Evolutionary conservation across 1,140 invertebrate species (phyloP), one percentile per base, ranked within the genome.

Genomic region (Cydia strobilella): DNA sequence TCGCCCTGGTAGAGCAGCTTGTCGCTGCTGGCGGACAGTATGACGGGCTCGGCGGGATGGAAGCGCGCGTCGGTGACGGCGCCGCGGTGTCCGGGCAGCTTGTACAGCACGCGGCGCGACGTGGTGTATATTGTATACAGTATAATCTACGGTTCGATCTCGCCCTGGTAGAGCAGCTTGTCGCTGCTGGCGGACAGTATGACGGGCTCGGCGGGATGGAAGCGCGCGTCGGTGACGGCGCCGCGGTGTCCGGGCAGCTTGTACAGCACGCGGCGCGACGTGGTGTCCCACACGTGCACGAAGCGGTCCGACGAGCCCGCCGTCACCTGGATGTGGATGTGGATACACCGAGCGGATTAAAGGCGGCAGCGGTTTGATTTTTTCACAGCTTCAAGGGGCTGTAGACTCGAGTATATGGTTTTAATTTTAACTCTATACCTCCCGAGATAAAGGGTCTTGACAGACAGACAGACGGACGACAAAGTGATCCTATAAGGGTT

Each of bases 191-290:
- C 97, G 1, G 99, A 99, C 31, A 97, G 94, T 80, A 99, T 96
- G 74, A 99, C 97, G 7, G 99, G 97, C 92, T 99, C 98, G 65
- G 95, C 96, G 0, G 97, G 97, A 94, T 99, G 99, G 86, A 99
- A 99, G 90, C 98, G 97, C 1, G 99, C 96, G 87, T 98, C 98
- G 89, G 99, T 99, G 3, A 99, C 98, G 78, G 98, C 97, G 23
- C 99, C 99, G 90, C 98, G 97, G 90, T 99, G 99, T 0, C 99
- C 99, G 0, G 99, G 99, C 73, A 99, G 94, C 93, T 99, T 99
- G 91, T 99, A 99, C 3, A 99, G 90, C 82, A 99, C 97, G 73
- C 97, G 94, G 62, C 98, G 93, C 5, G 96, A 96, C 2, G 97
- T 98, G 2, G 98, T 98, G 91, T 99, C 98, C 99, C 99, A 99